Conservation (phyloP, 2,888 invertebrate species). For the Linyphia triangularis region DNA sequence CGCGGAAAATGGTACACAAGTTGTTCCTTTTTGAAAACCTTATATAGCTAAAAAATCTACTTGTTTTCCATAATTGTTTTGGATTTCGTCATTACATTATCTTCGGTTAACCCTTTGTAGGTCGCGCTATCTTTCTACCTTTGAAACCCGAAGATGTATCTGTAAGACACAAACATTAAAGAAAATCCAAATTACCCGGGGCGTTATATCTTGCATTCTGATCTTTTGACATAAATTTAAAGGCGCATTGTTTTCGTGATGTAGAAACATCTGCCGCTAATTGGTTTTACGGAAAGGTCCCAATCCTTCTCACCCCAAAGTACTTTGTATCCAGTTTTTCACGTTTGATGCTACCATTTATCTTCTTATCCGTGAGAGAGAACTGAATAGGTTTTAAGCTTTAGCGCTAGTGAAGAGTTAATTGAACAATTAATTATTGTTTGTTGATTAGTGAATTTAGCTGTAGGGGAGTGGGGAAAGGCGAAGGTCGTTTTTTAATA, state of each 20-base stretch:
- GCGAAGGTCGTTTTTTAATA: too few species aligned
- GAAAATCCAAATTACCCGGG: too few species aligned
- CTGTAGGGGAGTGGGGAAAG: neutral
- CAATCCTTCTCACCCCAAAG: conserved; percentile 12
- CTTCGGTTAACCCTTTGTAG: too few species aligned
- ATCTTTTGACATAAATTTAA: neutral
- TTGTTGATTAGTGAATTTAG: conserved; percentile 12
- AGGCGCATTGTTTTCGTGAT: conserved; percentile 45
- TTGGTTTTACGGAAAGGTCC: conserved; percentile 5
- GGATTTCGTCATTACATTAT: too few species aligned
- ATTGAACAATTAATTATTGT: conserved; percentile 45
- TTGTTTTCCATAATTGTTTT: too few species aligned
- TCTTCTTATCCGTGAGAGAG: conserved; percentile 30
- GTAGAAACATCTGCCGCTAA: conserved; percentile 52
- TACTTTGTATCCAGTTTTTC: conserved; percentile 33
- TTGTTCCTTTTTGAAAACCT: too few species aligned
- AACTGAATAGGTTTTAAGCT: conserved; percentile 4
- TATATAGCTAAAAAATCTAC: too few species aligned
- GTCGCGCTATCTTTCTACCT: too few species aligned
- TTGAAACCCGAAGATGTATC: too few species aligned
- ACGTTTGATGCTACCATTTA: conserved; percentile 18
- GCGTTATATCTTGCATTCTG: neutral
- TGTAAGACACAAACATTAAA: too few species aligned
- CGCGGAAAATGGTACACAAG: too few species aligned
- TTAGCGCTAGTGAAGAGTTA: conserved; percentile 1